A percentile compares a stretch with the other conserved stretches of the same genome.
Conservation (phyloP, 1,140 invertebrate genomes). For the Planococcus citri region DNA sequence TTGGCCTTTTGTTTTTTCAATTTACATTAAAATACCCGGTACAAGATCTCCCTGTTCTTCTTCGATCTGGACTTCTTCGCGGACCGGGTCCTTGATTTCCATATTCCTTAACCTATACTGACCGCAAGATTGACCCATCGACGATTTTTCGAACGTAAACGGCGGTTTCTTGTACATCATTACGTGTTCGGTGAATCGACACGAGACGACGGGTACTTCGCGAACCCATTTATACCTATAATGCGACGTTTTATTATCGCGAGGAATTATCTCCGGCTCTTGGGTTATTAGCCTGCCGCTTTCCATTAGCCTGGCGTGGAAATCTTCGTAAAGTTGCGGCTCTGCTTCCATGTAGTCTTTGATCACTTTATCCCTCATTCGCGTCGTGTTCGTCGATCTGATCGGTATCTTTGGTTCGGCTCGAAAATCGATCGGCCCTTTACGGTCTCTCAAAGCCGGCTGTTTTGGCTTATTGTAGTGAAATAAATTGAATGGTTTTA, state of each 20-base stretch:
- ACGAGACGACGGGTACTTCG: neutral
- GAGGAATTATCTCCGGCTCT: neutral
- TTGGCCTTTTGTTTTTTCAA: too few relatives aligned
- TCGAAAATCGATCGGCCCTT: neutral
- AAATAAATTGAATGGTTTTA: constrained; percentile 1
- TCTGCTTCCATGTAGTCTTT: neutral
- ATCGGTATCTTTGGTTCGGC: neutral
- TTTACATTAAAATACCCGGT: neutral
- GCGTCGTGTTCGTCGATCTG: neutral
- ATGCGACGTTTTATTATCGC: neutral
- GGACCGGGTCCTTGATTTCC: neutral
- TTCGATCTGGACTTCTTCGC: neutral
- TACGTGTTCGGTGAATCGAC: constrained; percentile 12
- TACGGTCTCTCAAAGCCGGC: neutral
- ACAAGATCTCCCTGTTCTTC: neutral
- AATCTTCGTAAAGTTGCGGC: neutral
- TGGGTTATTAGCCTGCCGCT: neutral
- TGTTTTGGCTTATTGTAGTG: constrained; percentile 13
- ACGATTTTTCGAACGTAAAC: neutral
- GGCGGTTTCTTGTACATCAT: constrained; percentile 8
- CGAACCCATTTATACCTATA: neutral
- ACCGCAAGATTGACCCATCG: neutral
- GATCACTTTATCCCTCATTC: neutral
- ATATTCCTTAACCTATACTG: neutral
- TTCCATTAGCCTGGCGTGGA: neutral